Evolutionary conservation across 2,888 invertebrate species (phyloP), one percentile per base, ranked within the genome.

Genomic region (Lepas anatifera): DNA sequence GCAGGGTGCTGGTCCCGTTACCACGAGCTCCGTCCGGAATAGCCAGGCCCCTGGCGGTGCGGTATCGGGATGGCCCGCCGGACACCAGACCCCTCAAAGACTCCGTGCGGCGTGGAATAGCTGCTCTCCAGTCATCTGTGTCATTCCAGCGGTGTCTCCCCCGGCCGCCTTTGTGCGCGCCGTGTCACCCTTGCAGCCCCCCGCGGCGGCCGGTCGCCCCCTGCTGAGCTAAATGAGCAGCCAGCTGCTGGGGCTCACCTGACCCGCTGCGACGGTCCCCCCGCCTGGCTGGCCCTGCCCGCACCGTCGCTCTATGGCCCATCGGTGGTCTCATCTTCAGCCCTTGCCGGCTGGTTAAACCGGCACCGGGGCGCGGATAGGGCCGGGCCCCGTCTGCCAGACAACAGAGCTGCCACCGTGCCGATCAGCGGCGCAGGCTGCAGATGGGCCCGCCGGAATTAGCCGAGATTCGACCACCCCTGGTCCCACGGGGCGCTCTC

Each of bases 101-200:
- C 52, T 35, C 10, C 58, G 25, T 25, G 58, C 58, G 10, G 58
- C 58, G 58, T 35, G 18, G 58, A 18, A 58, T 58, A 58, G 58
- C 58, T 58, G 35, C 32, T 35, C 58, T 32, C 58, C 58, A 58
- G 58, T 58, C 58, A 22, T 22, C 58, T 58, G 58, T 58, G 58
- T 32, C 58, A 35, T 58, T 58, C 22, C 32, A 22, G 22, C 35
- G 35, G 29, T 58, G 58, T 58, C 58, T 35, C 22, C 2, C 16
- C 3, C 58, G 22, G 32, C 16, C 32, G 22, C 18, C 58, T 58
- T 58, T 58, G 58, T 58, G 58, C 22, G 8, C 32, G 22, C 58
- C 10, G 58, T 58, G 58, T 58, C 58, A 32, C 32, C 58, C 35
- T 29, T 29, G 52, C 29, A 13, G 29, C 29, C 52, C 29, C 29